These are phyloP conservation scores for Venustoraphidia nigricollis DNA, from an alignment of 2,888 invertebrate genomes.

Conservation along the genomic window DNA sequence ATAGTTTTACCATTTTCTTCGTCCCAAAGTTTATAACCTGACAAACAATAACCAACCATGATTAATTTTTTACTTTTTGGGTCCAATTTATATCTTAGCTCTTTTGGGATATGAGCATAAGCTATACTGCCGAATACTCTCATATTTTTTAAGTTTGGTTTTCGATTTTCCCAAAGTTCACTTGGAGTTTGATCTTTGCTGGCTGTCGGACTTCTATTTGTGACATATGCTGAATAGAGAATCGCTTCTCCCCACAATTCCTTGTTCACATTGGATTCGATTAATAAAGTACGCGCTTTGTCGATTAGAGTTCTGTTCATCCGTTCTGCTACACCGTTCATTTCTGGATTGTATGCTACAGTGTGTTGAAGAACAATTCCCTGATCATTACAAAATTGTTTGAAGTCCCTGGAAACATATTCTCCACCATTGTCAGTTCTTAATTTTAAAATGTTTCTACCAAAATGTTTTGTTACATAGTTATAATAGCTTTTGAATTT, in stretches of 20 bases:
- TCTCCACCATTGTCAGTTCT: slow-evolving; percentile 9
- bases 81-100: slow-evolving; percentile 5
- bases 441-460: slow-evolving; percentile 4
- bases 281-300: slow-evolving; percentile 9
- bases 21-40: slow-evolving; percentile 9
- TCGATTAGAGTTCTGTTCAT: slow-evolving; percentile 9
- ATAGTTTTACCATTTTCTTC: slow-evolving; percentile 5
- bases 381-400: slow-evolving; percentile 9
- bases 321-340: slow-evolving; percentile 9
- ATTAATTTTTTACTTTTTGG: slow-evolving; percentile 5
- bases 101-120: slow-evolving; percentile 8
- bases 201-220: slow-evolving; percentile 6
- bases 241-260: slow-evolving; percentile 9
- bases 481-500: slow-evolving; percentile 6
- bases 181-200: slow-evolving; percentile 5
- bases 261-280: slow-evolving; percentile 7
- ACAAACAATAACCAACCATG: slow-evolving; percentile 7
- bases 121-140: slow-evolving; percentile 9
- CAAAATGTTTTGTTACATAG: slow-evolving; percentile 5
- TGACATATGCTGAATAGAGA: slow-evolving; percentile 5
- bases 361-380: slow-evolving; percentile 9
- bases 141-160: slow-evolving; percentile 8
- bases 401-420: slow-evolving; percentile 8
- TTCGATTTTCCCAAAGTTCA: slow-evolving; percentile 7
- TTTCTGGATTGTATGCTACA: slow-evolving; percentile 8